phyloP scores from a whole-genome alignment of 2,113 vertebrate genomes.

The Monarcha castaneiventris region DNA sequence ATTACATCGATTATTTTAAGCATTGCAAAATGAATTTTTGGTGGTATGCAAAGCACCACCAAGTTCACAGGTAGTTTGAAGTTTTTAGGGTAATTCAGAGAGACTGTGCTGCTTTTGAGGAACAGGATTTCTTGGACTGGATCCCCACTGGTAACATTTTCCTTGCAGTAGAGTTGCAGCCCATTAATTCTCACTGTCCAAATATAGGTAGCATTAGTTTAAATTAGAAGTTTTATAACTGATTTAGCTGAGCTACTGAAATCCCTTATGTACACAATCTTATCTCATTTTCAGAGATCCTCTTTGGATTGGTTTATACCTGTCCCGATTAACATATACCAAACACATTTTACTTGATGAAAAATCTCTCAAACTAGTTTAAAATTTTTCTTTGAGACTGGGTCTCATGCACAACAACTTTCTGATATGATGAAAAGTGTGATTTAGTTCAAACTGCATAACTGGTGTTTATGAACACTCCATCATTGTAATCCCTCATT shows the following conservation, averaged over 20 bases:
- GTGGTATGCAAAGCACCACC: background rate
- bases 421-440: slow-evolving; percentile 11
- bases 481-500: background rate
- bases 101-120: slow-evolving; percentile 3
- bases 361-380: background rate
- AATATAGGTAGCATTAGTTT: slow-evolving; percentile 62
- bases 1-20: background rate
- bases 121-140: slow-evolving; percentile 22
- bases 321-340: background rate
- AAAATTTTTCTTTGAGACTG: background rate
- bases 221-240: slow-evolving; percentile 60
- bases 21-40: background rate
- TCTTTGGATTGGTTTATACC: slow-evolving; percentile 37
- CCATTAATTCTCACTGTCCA: slow-evolving; percentile 53
- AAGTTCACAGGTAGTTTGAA: background rate
- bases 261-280: slow-evolving; percentile 36
- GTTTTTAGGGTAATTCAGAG: background rate
- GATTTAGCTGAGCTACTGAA: slow-evolving; percentile 51
- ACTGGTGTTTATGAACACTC: slow-evolving; percentile 1
- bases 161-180: background rate
- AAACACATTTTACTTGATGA: slow-evolving; percentile 16
- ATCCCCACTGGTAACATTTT: background rate
- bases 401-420: background rate
- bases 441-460: slow-evolving; percentile 4
- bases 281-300: slow-evolving; percentile 49